Conservation (phyloP, 2,113 vertebrate genomes). For the Chroicocephalus ridibundus region DNA sequence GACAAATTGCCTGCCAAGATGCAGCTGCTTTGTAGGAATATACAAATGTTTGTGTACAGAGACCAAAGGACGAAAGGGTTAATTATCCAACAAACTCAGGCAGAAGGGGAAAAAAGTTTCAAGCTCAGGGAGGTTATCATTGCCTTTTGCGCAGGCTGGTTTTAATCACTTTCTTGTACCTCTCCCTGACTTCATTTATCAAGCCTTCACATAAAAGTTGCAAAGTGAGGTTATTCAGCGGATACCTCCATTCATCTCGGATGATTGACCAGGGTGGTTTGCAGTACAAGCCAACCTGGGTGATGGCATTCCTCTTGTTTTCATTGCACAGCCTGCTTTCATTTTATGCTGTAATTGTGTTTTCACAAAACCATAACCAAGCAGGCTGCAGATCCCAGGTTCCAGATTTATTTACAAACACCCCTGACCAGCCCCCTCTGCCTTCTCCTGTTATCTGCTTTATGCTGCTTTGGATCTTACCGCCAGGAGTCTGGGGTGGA, state of each 20-base stretch:
- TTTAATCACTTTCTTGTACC: conserved; percentile 81
- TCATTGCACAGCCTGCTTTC: conserved; percentile 63
- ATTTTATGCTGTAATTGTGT: conserved; percentile 47
- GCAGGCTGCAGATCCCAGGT: conserved; percentile 42
- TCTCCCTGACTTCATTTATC: conserved; percentile 76
- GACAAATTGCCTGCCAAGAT: conserved; percentile 5
- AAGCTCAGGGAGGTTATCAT: conserved; percentile 64
- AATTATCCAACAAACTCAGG: conserved; percentile 58
- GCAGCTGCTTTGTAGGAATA: not conserved
- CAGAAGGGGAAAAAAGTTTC: conserved; percentile 38
- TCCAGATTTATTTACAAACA: conserved; percentile 64
- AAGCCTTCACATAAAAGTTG: conserved; percentile 79
- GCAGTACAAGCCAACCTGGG: conserved; percentile 61
- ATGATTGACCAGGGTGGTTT: conserved; percentile 65
- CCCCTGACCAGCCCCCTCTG: conserved; percentile 15
- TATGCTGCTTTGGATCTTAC: conserved; percentile 37
- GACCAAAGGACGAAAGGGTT: conserved; percentile 48
- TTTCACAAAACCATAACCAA: conserved; percentile 54
- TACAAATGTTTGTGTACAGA: conserved; percentile 48
- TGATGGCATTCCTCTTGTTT: conserved; percentile 57
- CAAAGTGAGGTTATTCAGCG: conserved; percentile 74
- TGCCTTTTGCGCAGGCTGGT: conserved; percentile 73
- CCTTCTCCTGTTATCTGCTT: conserved; percentile 37
- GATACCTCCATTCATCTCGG: conserved; percentile 72
- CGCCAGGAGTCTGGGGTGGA: conserved; percentile 29